Evolutionary conservation across 2,113 vertebrate species (phyloP).

Genomic region (Anser brachyrhynchus): DNA sequence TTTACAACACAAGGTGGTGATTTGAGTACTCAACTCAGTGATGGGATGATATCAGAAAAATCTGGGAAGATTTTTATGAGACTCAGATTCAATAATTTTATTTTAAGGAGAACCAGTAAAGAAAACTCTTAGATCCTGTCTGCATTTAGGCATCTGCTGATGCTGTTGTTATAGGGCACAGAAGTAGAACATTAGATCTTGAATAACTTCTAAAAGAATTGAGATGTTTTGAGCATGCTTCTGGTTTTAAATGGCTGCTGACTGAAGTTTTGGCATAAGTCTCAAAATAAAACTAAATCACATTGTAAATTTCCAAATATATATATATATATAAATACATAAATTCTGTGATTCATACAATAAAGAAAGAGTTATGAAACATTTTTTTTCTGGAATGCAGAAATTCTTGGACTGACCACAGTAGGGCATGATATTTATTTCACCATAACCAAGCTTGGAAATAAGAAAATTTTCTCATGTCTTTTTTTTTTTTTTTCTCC

Average conservation of each 20-base stretch:
- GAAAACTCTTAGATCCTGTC: background rate
- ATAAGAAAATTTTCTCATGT: background rate
- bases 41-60: background rate
- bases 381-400: background rate
- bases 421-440: background rate
- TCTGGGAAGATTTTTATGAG: background rate
- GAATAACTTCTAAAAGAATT: background rate
- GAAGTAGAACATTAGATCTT: background rate
- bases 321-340: background rate
- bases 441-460: background rate
- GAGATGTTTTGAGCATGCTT: background rate
- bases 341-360: background rate
- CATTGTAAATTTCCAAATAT: background rate
- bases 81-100: background rate
- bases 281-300: background rate
- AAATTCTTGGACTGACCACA: background rate
- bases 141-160: background rate
- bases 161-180: background rate
- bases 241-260: background rate
- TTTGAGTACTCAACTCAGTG: background rate
- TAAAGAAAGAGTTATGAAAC: background rate
- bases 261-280: background rate
- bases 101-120: background rate
- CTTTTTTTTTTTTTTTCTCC: background rate
- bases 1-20: background rate